Percentiles rank a stretch among this genome's conserved stretches.
These are phyloP conservation scores for Colletes collaris DNA, from an alignment of 2,888 invertebrate species.

Conservation along the genomic window DNA sequence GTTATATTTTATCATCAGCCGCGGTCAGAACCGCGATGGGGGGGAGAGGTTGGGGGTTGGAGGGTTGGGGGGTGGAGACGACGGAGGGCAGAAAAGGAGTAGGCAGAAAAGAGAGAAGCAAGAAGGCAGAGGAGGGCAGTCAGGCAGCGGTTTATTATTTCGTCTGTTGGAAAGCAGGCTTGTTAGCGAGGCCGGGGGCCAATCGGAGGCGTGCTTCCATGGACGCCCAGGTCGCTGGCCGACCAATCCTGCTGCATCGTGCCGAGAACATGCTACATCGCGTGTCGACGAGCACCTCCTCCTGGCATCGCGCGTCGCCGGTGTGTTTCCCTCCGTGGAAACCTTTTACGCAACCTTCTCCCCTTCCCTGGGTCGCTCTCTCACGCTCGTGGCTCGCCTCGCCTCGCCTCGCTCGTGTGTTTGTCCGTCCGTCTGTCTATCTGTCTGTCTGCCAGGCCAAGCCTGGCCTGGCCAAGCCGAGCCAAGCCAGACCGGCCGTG, in stretches of 20 bases:
- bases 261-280: slow-evolving; percentile 80
- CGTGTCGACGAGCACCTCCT: slow-evolving; percentile 82
- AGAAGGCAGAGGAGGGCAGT: slow-evolving; percentile 49
- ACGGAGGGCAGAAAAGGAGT: slow-evolving; percentile 26
- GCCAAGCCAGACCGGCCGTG: not conserved
- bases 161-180: slow-evolving; percentile 80
- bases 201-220: slow-evolving; percentile 79
- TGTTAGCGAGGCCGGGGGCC: slow-evolving; percentile 77
- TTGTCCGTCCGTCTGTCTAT: slow-evolving; percentile 38
- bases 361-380: slow-evolving; percentile 24
- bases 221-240: slow-evolving; percentile 77
- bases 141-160: slow-evolving; percentile 77
- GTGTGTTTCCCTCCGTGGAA: slow-evolving; percentile 54
- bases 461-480: not conserved
- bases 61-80: slow-evolving; percentile 1
- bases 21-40: not conserved
- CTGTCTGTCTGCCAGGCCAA: slow-evolving; percentile 10
- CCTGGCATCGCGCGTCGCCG: slow-evolving; percentile 74
- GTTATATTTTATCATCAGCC: slow-evolving; percentile 73
- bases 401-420: slow-evolving; percentile 22
- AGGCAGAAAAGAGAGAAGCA: slow-evolving; percentile 54
- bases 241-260: slow-evolving; percentile 76
- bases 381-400: slow-evolving; percentile 14
- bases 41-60: not conserved
- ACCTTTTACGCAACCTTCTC: slow-evolving; percentile 66